Conservation (phyloP, 2,888 invertebrate genomes). For the Mythimna albipuncta region DNA sequence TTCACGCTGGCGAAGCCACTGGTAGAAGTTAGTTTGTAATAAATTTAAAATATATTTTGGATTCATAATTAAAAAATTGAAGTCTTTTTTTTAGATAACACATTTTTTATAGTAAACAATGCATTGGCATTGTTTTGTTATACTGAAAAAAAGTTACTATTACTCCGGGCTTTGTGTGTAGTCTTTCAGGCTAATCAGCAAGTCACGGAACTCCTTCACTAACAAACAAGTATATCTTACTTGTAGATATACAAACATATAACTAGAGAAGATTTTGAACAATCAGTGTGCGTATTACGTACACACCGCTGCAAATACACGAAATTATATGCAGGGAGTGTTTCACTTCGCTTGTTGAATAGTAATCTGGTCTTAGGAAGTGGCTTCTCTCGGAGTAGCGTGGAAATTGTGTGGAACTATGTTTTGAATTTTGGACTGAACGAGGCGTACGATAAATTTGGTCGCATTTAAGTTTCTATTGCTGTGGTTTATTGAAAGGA, state of each 20-base stretch:
- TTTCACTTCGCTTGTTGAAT: slow-evolving; percentile 66
- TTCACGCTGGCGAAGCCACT: too few species aligned
- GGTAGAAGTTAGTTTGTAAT: too few species aligned
- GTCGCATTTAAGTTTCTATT: slow-evolving; percentile 4
- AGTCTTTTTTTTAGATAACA: too few species aligned
- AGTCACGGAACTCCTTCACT: slow-evolving; percentile 17
- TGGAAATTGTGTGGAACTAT: slow-evolving; percentile 28
- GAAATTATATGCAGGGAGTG: slow-evolving; percentile 68
- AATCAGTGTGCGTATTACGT: slow-evolving; percentile 68
- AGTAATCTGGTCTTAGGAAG: slow-evolving; percentile 61
- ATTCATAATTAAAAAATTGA: too few species aligned
- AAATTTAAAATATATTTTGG: too few species aligned
- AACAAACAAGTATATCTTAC: slow-evolving; percentile 15
- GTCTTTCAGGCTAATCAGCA: slow-evolving; percentile 11
- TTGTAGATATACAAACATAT: background rate
- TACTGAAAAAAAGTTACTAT: too few species aligned
- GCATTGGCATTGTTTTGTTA: too few species aligned
- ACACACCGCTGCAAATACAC: slow-evolving; percentile 69
- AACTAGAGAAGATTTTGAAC: slow-evolving; percentile 61
- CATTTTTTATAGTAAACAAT: too few species aligned
- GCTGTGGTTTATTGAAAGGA: background rate
- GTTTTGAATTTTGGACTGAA: slow-evolving; percentile 7
- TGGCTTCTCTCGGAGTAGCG: slow-evolving; percentile 16
- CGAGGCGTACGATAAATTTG: slow-evolving; percentile 28
- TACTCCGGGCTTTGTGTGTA: background rate